These are phyloP conservation scores for Liasis olivaceus DNA, from an alignment of 2,797 vertebrate genomes.

Conservation along the genomic window DNA sequence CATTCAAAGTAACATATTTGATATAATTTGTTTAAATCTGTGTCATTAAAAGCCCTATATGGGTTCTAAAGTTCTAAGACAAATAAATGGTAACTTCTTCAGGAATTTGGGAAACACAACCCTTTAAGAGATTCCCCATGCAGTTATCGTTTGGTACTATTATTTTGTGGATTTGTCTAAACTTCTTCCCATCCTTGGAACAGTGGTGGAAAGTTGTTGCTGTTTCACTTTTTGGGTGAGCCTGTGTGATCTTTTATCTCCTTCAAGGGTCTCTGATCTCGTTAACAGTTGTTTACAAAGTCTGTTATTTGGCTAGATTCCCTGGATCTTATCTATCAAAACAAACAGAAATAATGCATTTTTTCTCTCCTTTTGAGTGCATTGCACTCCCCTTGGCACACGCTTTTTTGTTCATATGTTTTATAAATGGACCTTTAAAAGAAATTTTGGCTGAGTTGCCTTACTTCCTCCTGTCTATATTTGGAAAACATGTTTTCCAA, in stretches of 20 bases:
- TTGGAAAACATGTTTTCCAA: conserved; percentile 8
- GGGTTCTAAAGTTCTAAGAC: background rate
- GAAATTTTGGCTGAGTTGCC: conserved; percentile 29
- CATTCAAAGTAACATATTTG: background rate
- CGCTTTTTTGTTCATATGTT: conserved; percentile 28
- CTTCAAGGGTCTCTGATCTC: background rate
- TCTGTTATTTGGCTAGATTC: background rate
- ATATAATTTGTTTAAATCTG: background rate
- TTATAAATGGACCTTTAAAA: conserved; percentile 31
- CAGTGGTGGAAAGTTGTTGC: background rate
- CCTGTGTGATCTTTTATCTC: background rate
- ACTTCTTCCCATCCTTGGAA: background rate
- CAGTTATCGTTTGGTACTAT: background rate
- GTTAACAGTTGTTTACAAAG: background rate
- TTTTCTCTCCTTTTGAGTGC: background rate
- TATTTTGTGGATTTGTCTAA: background rate
- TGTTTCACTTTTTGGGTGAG: background rate
- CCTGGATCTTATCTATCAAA: background rate
- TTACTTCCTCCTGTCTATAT: conserved; percentile 25
- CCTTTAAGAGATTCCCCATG: background rate
- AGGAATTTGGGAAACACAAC: background rate
- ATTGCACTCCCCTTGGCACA: background rate
- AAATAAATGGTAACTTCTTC: background rate
- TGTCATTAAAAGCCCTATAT: background rate
- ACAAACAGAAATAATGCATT: conserved; percentile 20